Conservation (phyloP, 2,797 vertebrate species). For the Micrastur ruficollis region DNA sequence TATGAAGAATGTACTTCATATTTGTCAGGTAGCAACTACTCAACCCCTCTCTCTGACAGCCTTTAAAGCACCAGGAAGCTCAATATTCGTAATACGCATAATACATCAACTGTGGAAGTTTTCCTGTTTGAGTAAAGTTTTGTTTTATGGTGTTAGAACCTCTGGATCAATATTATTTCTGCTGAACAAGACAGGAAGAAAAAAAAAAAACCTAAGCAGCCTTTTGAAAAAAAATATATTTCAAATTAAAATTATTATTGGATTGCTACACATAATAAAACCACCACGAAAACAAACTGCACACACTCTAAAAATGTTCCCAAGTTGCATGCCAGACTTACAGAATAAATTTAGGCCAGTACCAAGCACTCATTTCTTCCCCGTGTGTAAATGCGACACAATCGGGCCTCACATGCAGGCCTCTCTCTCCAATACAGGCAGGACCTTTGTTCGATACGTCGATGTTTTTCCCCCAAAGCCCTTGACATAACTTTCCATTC, state of each 20-base stretch:
- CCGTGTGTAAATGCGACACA: conserved; percentile 70
- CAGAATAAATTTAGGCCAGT: conserved; percentile 44
- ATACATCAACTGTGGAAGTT: not conserved
- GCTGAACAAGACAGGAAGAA: not conserved
- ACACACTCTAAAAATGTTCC: not conserved
- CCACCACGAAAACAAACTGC: not conserved
- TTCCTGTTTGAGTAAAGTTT: not conserved
- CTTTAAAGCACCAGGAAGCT: not conserved
- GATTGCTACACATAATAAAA: conserved; percentile 25
- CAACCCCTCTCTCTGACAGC: not conserved
- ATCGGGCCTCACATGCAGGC: conserved; percentile 71
- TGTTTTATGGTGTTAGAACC: not conserved
- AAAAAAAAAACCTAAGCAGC: not conserved
- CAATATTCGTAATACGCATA: not conserved
- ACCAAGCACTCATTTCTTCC: conserved; percentile 48
- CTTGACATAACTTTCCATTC: conserved; percentile 68
- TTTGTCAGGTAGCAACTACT: not conserved
- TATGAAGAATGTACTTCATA: not conserved
- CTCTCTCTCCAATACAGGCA: conserved; percentile 71
- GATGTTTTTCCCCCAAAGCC: conserved; percentile 59
- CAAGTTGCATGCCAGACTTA: conserved; percentile 1
- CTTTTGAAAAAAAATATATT: not conserved
- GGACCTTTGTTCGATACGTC: conserved; percentile 78
- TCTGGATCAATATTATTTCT: not conserved
- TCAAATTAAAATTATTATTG: conserved; percentile 4